These are phyloP conservation scores for Gerris lacustris DNA, from an alignment of 2,888 invertebrate species.

Conservation along the genomic window DNA sequence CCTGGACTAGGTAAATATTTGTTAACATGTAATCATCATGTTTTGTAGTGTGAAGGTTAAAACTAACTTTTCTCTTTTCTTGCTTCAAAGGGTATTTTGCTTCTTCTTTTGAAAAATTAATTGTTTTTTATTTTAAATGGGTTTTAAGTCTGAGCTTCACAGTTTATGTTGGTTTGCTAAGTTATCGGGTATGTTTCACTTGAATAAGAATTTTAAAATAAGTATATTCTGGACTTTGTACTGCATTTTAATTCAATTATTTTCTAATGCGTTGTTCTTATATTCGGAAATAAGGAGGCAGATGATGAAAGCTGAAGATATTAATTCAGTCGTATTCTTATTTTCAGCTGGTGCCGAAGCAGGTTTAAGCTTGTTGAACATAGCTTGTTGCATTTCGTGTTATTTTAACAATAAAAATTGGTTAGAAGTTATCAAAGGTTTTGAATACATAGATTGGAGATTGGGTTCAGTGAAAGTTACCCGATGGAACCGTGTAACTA, in stretches of 20 bases:
- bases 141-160: neutral
- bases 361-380: neutral
- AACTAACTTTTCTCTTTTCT: no score
- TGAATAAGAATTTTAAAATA: neutral
- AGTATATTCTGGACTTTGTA: neutral
- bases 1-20: no score
- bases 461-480: neutral
- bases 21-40: no score
- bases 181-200: neutral
- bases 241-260: neutral
- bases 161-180: neutral
- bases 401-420: constrained; percentile 1
- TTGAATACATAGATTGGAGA: neutral
- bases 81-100: no score
- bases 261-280: neutral
- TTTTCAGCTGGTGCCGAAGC: neutral
- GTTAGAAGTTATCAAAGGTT: neutral
- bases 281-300: neutral
- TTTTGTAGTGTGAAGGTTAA: no score
- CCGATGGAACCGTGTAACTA: neutral
- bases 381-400: neutral
- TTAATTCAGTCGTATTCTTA: neutral
- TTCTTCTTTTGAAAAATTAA: no score
- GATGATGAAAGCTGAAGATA: neutral
- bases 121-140: neutral